Evolutionary conservation across 2,113 vertebrate genomes (phyloP).

Genomic region (Podiceps cristatus): DNA sequence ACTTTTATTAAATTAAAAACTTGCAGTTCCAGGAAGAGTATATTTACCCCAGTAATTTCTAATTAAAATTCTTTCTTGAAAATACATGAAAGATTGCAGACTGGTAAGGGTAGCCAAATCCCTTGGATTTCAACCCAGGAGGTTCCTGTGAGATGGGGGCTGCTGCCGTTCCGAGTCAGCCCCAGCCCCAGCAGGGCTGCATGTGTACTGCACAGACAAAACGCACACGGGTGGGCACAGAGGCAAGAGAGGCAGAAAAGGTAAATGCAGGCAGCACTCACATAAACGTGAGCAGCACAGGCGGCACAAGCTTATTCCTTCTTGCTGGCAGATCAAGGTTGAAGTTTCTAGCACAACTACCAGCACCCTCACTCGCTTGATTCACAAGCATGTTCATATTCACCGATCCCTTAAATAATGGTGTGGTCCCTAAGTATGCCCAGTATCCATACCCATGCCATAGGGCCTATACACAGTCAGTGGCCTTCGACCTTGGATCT

Average conservation of each 20-base stretch:
- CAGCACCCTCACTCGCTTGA: neutral
- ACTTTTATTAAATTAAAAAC: neutral
- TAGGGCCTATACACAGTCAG: neutral
- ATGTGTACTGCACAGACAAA: fast-evolving
- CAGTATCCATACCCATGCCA: neutral
- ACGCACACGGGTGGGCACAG: neutral
- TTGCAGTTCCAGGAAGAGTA: neutral
- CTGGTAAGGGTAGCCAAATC: neutral
- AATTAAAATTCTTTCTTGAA: neutral
- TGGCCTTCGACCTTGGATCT: neutral
- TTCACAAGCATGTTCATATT: neutral
- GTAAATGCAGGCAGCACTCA: neutral
- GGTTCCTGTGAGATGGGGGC: neutral
- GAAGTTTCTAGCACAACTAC: neutral
- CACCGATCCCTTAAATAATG: neutral
- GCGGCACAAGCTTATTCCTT: neutral
- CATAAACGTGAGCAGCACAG: neutral
- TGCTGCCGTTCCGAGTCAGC: neutral
- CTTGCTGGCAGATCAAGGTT: neutral
- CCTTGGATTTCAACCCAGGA: neutral
- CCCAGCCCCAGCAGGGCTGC: neutral
- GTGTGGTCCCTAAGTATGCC: neutral
- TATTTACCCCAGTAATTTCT: neutral
- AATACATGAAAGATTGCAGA: neutral
- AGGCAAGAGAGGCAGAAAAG: neutral